Evolutionary conservation across 2,888 invertebrate genomes (phyloP), one percentile per base, ranked within the genome.

Genomic region (Ophioninae sp.): DNA sequence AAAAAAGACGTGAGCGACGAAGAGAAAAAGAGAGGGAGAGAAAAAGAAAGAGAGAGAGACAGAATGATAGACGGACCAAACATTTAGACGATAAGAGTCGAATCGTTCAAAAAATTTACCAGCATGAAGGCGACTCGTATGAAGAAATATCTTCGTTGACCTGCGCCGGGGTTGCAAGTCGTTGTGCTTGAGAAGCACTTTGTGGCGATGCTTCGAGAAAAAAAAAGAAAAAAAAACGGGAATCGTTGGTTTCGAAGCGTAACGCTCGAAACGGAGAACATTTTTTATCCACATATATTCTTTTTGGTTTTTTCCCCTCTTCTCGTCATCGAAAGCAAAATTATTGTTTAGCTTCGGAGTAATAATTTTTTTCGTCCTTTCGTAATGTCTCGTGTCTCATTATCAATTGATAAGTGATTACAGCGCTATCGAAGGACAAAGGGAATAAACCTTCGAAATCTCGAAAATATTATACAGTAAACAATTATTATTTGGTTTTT

Each of bases 91-190:
- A 84, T 81, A 85, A 76, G 69, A 83, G 63, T 65, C 30, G 69
- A 63, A 67, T 84, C 81, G 71, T 84, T 85, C 74, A 68, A 85
- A 65, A 84, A 85, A 83, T 85, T 81, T 56, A 76, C 79, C 81
- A 85, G 77, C 58, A 68, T 63, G 41, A 75, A 64, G 39, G 59
- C 56, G 81, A 73, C 44, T 22, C 13, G 41, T 73, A 81, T 80
- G 81, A 82, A 80, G 84, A 78, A 84, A 85, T 84, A 84, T 85
- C 84, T 78, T 81, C 75, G 73, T 74, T 85, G 86, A 86, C 86
- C 86, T 84, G 72, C 77, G 81, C 56, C 59, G 82, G 65, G 83
- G 84, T 85, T 76, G 78, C 75, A 41, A 68, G 72, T 67, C 79
- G 69, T 73, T 76, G 71, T 73, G 75, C 81, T 83, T 65, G 73